These are phyloP conservation scores for Elachura formosa DNA, from an alignment of 2,113 vertebrate genomes.

Conservation along the genomic window DNA sequence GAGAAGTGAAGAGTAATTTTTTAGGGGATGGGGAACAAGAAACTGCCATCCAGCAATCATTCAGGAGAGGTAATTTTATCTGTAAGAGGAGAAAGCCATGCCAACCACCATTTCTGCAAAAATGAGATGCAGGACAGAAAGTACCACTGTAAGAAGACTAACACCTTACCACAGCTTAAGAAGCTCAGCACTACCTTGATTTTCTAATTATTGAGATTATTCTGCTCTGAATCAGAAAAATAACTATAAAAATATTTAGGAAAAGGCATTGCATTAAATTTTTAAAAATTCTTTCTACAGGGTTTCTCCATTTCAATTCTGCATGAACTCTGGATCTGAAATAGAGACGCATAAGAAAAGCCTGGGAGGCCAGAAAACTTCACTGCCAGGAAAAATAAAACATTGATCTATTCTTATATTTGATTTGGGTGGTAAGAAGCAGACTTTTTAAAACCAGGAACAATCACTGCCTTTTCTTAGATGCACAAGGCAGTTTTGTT, in stretches of 20 bases:
- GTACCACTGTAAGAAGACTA: background rate
- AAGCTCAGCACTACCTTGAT: background rate
- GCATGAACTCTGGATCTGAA: background rate
- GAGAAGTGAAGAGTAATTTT: background rate
- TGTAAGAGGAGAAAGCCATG: background rate
- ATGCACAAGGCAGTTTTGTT: background rate
- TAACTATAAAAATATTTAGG: background rate
- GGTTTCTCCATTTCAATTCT: background rate
- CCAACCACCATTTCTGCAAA: background rate
- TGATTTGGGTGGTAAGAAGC: background rate
- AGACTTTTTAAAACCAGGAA: background rate
- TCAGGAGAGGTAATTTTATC: background rate
- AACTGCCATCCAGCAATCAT: background rate
- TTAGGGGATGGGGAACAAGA: accelerated
- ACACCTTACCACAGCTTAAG: background rate
- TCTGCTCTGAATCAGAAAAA: background rate
- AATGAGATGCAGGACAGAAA: background rate
- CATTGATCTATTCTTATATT: background rate
- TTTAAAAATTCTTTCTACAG: background rate
- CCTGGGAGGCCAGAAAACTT: background rate
- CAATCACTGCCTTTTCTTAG: background rate
- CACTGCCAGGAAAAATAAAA: background rate
- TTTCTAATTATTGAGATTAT: background rate
- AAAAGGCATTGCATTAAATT: background rate
- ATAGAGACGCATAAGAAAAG: background rate